Conservation (phyloP, 1,140 invertebrate genomes). For the Cotesia vestalis region DNA sequence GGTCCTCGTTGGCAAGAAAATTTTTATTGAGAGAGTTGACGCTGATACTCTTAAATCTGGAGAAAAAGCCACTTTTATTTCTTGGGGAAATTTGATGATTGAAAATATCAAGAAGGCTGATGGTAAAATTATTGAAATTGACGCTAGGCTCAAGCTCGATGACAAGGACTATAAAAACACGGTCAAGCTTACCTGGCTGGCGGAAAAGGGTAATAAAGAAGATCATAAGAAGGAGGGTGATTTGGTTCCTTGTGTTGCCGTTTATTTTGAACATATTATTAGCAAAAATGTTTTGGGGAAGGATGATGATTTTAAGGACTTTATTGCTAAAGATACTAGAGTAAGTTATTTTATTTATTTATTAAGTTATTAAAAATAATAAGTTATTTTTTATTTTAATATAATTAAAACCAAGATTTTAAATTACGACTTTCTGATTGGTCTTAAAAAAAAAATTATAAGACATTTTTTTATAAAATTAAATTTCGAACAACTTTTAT, state of each 20-base stretch:
- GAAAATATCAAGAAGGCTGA: conserved; percentile 79
- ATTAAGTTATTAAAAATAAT: no score
- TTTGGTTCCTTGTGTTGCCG: conserved; percentile 82
- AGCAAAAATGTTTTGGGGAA: conserved; percentile 91
- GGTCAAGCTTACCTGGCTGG: conserved; percentile 95
- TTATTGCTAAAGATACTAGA: conserved; percentile 86
- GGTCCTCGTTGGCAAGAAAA: conserved; percentile 76
- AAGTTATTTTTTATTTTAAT: no score
- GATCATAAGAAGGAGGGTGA: conserved; percentile 49
- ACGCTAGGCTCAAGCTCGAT: conserved; percentile 84
- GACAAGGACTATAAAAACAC: conserved; percentile 97
- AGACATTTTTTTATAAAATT: no score
- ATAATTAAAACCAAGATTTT: no score
- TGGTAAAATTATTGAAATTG: conserved; percentile 76
- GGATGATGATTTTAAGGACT: conserved; percentile 98
- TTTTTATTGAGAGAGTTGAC: conserved; percentile 92
- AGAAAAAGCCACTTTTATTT: conserved; percentile 97
- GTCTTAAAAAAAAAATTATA: no score
- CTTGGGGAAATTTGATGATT: conserved; percentile 97
- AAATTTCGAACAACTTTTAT: no score
- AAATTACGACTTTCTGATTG: no score
- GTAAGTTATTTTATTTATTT: conserved; percentile 62
- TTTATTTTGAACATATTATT: conserved; percentile 97
- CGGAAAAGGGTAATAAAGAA: conserved; percentile 67
- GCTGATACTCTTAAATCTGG: conserved; percentile 85